Evolutionary conservation across 2,888 invertebrate genomes (phyloP), one percentile per base, ranked within the genome.

Genomic region (Cerastoderma edule): DNA sequence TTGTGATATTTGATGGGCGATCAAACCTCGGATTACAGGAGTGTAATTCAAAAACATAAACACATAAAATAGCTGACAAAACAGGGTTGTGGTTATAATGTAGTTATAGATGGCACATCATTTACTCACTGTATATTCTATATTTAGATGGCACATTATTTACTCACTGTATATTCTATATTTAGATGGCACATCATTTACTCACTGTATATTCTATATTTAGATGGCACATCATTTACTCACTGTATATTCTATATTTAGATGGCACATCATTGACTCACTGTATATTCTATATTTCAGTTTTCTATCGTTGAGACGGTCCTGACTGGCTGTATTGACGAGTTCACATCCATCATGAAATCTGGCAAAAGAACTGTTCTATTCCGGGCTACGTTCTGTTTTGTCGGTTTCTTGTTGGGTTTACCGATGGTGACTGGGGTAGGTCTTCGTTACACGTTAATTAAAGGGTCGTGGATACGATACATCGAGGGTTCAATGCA

Each of bases 251-350:
- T n/a, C n/a, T n/a, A n/a, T n/a, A n/a, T n/a, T n/a, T n/a, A n/a
- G n/a, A n/a, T n/a, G n/a, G n/a, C n/a, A n/a, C n/a, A n/a, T 5
- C 24, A 53, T 3, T 8, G 13, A 3, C 6, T 2, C 53, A 19
- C 19, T 57, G 30, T 50, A 32, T 39, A 30, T 10, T 60, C 50
- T 63, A 24, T 53, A 10, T 77, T 66, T 10, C 83, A 91, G 91
- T 88, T 91, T 73, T 89, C 90, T n/a, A 87, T 87, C 33, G 88
- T 89, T 28, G 91, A 91, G 75, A 89, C 89, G 0, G 85, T 90
- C 0, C 83, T 88, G 4, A 88, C 89, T 1, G 88, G 88, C 0
- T 75, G 90, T 13, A 85, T 88, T 5, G 91, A 91, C 67, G 90
- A 89, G 72, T 87, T 87, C 54, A 81, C 85, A 0, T 57, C 72